A percentile compares a stretch with the other conserved stretches of the same genome.
phyloP scores from a whole-genome alignment of 2,797 vertebrate genomes.

The Euphonia xanthogaster region DNA sequence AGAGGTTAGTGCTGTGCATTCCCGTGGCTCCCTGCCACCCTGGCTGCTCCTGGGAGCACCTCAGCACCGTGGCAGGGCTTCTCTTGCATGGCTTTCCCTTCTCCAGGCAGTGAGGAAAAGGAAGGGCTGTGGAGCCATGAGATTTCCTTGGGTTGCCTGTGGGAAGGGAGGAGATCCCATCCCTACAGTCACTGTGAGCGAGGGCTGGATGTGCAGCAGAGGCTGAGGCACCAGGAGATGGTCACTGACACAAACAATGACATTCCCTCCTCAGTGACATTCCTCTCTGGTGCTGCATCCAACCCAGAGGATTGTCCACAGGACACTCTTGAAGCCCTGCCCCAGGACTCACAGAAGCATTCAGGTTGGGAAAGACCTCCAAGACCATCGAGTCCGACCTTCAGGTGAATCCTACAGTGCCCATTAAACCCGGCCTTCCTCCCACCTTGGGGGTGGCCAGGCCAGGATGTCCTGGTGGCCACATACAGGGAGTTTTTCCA shows the following conservation, averaged over 20 bases:
- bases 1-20: background rate
- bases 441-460: background rate
- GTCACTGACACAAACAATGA: background rate
- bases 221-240: background rate
- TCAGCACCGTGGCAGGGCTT: fast-evolving
- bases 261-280: background rate
- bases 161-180: background rate
- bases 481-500: fast-evolving
- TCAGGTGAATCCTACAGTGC: fast-evolving
- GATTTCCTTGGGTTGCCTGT: background rate
- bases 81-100: background rate
- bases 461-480: background rate
- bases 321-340: background rate
- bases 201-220: background rate
- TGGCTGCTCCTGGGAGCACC: fast-evolving
- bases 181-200: background rate
- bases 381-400: fast-evolving
- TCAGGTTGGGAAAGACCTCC: background rate
- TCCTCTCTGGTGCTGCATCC: background rate
- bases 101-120: background rate
- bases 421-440: background rate
- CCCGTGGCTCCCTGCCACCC: background rate
- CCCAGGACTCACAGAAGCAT: background rate
- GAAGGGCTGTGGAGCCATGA: background rate
- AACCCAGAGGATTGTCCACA: background rate